Evolutionary conservation across 2,888 invertebrate genomes (phyloP).

Genomic region (Psylliodes chrysocephalus): DNA sequence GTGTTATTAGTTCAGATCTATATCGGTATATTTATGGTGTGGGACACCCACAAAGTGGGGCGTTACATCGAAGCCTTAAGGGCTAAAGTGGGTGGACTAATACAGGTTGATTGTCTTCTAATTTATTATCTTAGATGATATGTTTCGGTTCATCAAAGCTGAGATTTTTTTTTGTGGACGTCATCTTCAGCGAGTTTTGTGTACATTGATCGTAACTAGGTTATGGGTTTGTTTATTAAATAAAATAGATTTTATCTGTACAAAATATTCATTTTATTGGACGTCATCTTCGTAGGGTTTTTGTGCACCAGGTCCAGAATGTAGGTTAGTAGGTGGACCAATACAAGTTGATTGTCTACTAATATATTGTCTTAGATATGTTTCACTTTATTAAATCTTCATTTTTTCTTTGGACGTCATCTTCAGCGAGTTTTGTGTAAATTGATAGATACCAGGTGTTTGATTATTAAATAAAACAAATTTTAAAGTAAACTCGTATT

Average conservation of each 20-base stretch:
- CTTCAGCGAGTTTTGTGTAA: background rate
- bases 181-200: too few species aligned
- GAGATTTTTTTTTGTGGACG: too few species aligned
- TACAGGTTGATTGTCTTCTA: slow-evolving; percentile 2
- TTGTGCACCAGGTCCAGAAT: too few species aligned
- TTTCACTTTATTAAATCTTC: too few species aligned
- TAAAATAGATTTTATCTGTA: too few species aligned
- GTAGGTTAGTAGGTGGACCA: background rate
- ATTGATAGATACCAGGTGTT: background rate
- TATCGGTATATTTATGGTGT: slow-evolving; percentile 4
- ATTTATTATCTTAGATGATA: background rate
- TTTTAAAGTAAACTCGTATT: too few species aligned
- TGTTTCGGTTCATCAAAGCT: background rate
- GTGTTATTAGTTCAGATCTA: slow-evolving; percentile 6
- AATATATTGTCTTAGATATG: background rate
- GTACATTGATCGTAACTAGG: too few species aligned
- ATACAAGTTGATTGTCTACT: background rate
- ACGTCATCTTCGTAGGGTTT: too few species aligned
- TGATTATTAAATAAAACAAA: too few species aligned
- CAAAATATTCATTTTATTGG: too few species aligned
- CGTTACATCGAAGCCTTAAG: background rate
- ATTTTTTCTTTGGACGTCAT: background rate
- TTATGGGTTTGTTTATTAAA: too few species aligned
- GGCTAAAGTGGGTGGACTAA: background rate
- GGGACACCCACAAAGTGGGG: background rate